Evolutionary conservation across 2,888 invertebrate species (phyloP), one percentile per base, ranked within the genome.

Genomic region (Callosobruchus maculatus): DNA sequence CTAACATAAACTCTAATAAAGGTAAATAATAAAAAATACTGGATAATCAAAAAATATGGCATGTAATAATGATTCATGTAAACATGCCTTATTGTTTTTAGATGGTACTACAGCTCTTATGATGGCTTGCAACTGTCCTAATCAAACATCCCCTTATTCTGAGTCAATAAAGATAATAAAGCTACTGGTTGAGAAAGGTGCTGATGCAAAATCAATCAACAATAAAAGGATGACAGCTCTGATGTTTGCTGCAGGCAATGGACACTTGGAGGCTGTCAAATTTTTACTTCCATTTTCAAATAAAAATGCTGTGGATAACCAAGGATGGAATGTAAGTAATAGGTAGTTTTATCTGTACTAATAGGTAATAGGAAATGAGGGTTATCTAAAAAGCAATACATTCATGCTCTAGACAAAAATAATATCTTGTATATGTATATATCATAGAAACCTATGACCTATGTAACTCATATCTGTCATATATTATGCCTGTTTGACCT

Each of bases 41-140:
- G 21, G 31, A 70, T 13, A 66, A 68, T 22, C 72, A 49, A 67
- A 30, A 71, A 22, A 18, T 67, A 20, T 76, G 5, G 72, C 70
- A 70, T 71, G 73, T 73, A 21, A 72, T 31, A 74, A 67, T 49
- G 71, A 73, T 77, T 86, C 68, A 70, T 68, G 20, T 70, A 21
- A 26, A n/a, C n/a, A n/a, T n/a, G n/a, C n/a, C 21, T 70, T 22
- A 2, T 20, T 26, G 18, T 70, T 71, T 88, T 67, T 85, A 92
- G 92, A 92, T 85, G 90, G 90, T n/a, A 88, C 88, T 72, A 91
- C 91, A 67, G 89, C 91, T 22, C 83, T 92, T 72, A 92, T 92
- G 91, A 89, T 90, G 76, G 88, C 90, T 30, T 92, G 92, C 80
- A 91, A 90, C 80, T 88, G 86, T 79, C 89, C 89, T 76, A 86